Evolutionary conservation across 1,140 invertebrate genomes (phyloP), one percentile per base, ranked within the genome.

Genomic region (Ceratina calcarata): DNA sequence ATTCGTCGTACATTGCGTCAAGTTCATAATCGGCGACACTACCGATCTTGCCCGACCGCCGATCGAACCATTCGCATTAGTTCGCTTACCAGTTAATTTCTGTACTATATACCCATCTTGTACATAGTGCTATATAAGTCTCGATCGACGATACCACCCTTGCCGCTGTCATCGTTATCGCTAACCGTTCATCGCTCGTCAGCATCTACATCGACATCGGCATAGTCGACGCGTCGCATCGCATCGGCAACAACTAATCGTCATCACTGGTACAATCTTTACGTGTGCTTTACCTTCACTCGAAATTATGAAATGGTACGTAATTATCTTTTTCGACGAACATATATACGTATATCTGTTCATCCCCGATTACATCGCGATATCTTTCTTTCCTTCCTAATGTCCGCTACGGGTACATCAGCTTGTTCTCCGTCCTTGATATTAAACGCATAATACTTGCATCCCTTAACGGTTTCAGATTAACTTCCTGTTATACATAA

Each of bases 301-400:
- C 55, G 66, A 68, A 81, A 61, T 60, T 24, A 81, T 81, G 79
- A 81, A 77, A 20, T 81, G 79, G 79, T 81, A 81, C 57, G 79
- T 81, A 73, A 68, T 72, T 61, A 64, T 80, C 27, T 72, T 20
- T 72, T 72, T 64, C 32, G 58, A 72, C 37, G 3, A 45, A 10
- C 37, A 45, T 45, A 45, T 45, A 10, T 45, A 45, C 10, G 8
- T 45, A 45, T 45, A 10, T 45, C 37, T 45, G 37, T 45, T 45
- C 37, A 45, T 45, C 37, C 37, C 37, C 37, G 37, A 45, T 45
- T 45, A 10, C 37, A 10, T 6, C 37, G 10, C 6, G 10, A 45
- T 45, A 10, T 45, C 27, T 4, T 32, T 32, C 27, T 45, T 45
- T 45, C 37, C 7, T 45, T 10, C 37, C 37, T 45, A 6, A 3